These are phyloP conservation scores for Masticophis lateralis DNA, from an alignment of 2,797 vertebrate species.

Conservation along the genomic window DNA sequence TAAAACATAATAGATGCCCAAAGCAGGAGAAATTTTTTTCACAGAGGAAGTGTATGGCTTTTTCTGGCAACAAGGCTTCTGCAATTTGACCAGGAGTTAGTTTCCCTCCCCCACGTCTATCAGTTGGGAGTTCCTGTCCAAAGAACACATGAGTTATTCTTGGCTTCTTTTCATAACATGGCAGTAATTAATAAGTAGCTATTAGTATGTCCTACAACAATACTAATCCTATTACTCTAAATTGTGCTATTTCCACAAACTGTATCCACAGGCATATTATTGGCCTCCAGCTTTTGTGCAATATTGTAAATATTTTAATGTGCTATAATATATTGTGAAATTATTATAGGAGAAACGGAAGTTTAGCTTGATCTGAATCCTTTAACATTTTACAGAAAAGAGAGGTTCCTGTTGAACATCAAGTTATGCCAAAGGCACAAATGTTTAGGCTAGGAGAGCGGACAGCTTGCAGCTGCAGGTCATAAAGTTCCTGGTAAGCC, in stretches of 20 bases:
- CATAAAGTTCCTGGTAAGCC: slow-evolving; percentile 57
- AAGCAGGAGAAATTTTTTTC: background rate
- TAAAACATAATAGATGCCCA: background rate
- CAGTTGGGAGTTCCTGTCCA: slow-evolving; percentile 3
- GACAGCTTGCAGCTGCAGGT: slow-evolving; percentile 69
- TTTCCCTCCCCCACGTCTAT: background rate
- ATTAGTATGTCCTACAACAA: slow-evolving; percentile 61
- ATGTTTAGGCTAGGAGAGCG: slow-evolving; percentile 70
- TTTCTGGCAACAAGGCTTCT: background rate
- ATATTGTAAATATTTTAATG: slow-evolving; percentile 69
- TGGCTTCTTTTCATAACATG: slow-evolving; percentile 60
- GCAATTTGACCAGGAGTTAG: slow-evolving; percentile 12
- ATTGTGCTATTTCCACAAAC: slow-evolving; percentile 63
- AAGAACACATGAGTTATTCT: slow-evolving; percentile 48
- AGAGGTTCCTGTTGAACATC: slow-evolving; percentile 62
- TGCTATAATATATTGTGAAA: slow-evolving; percentile 68
- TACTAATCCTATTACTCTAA: slow-evolving; percentile 59
- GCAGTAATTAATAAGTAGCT: slow-evolving; percentile 63
- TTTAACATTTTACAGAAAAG: slow-evolving; percentile 58
- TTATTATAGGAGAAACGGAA: slow-evolving; percentile 50
- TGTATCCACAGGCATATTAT: slow-evolving; percentile 61
- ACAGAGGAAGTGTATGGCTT: background rate
- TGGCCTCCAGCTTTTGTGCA: slow-evolving; percentile 57
- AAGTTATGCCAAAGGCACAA: slow-evolving; percentile 67
- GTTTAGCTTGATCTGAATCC: slow-evolving; percentile 53